Evolutionary conservation across 2,113 vertebrate species (phyloP).

Genomic region (Nansenia antarctica): DNA sequence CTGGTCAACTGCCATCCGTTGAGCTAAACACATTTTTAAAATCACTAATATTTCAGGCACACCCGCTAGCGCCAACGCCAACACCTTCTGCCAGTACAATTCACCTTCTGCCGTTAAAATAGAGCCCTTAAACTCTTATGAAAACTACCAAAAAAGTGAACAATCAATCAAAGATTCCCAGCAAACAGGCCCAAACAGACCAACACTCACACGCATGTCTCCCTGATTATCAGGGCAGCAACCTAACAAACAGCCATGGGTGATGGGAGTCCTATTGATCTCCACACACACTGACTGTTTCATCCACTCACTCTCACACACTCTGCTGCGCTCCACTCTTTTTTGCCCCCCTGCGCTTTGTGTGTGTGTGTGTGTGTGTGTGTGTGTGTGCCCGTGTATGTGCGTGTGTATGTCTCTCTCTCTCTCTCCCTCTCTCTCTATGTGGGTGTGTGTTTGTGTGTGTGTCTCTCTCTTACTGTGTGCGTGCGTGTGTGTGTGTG

Average conservation of each 20-base stretch:
- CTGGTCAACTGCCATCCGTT: too few species aligned
- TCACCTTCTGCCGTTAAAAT: too few species aligned
- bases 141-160: too few species aligned
- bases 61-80: too few species aligned
- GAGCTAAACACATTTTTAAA: too few species aligned
- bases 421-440: neutral
- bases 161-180: too few species aligned
- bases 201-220: neutral
- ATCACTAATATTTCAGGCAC: too few species aligned
- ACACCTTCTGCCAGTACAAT: too few species aligned
- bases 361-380: neutral
- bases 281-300: neutral
- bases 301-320: neutral
- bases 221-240: conserved; percentile 13
- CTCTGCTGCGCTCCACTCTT: neutral
- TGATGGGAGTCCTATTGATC: conserved; percentile 32
- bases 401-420: neutral
- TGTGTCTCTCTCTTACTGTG: too few species aligned
- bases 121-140: too few species aligned
- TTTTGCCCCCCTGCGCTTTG: neutral
- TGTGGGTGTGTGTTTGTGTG: neutral
- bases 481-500: neutral
- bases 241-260: conserved; percentile 12
- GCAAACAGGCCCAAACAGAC: too few species aligned
- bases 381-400: neutral